Evolutionary conservation across 2,797 vertebrate genomes (phyloP), one percentile per base, ranked within the genome.

Genomic region (Ctenopoma multispine): DNA sequence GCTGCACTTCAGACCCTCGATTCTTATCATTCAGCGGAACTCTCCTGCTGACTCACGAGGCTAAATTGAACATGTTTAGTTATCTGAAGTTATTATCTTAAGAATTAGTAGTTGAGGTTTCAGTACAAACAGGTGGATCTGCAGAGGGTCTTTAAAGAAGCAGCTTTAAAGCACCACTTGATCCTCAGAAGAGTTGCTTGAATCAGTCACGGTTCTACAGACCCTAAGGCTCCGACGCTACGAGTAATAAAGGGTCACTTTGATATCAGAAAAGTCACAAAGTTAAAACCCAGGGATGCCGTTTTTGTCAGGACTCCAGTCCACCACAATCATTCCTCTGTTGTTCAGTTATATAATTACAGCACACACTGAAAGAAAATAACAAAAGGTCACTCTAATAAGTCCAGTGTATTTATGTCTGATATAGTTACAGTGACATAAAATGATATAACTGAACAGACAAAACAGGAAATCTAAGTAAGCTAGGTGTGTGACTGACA

Each of bases 1-100:
- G 44, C 86, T 71, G 73, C 74, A 77, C 79, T 82, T 80, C 57
- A 63, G 50, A 69, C 67, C 74, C 69, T 61, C 65, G 82, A 89
- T 87, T 74, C 60, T 82, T 83, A 83, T 80, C 81, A 7, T 55
- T 48, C 5, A 14, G 36, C n/a, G 3, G 2, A 38, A 51, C 24
- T 64, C 62, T 40, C 49, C 41, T 31, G 21, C 43, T 48, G 64
- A 15, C 63, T 76, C 48, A 34, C 10, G 7, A 18, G 58, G 43
- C 57, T 38, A 61, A 69, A 72, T 47, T 67, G 55, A 70, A 21
- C 46, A 31, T n/a, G 51, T 43, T 63, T n/a, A 31, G 66, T 7
- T 24, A 60, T 69, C 51, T 69, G 56, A 54, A 63, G 69, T 66
- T 61, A 54, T 67, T 41, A 61, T 72, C 69, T 67, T 7, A 61